Evolutionary conservation across 2,888 invertebrate genomes (phyloP).

Genomic region (Ophonus ardosiacus): DNA sequence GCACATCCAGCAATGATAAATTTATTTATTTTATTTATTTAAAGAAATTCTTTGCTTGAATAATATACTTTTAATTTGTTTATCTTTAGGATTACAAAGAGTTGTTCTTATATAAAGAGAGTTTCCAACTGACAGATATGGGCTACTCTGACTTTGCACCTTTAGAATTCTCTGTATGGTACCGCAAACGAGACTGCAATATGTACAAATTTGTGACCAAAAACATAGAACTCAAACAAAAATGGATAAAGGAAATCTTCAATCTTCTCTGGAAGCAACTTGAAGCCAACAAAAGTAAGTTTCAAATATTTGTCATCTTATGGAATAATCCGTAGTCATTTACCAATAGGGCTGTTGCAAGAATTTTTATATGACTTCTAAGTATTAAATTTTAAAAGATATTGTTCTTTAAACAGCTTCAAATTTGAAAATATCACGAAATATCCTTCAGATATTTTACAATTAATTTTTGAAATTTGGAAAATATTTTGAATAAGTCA

Average conservation of each 20-base stretch:
- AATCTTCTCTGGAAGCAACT: slow-evolving; percentile 55
- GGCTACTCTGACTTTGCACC: slow-evolving; percentile 63
- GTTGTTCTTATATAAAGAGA: slow-evolving; percentile 69
- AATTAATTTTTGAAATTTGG: no score
- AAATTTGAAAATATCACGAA: no score
- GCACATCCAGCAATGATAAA: no score
- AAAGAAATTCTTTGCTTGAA: no score
- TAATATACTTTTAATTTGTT: slow-evolving; percentile 40
- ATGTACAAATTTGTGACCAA: slow-evolving; percentile 40
- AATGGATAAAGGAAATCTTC: slow-evolving; percentile 50
- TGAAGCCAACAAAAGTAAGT: slow-evolving; percentile 53
- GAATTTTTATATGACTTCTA: no score
- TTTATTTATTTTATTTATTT: background rate
- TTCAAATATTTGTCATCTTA: background rate
- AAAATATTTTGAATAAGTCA: no score
- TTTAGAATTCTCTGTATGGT: slow-evolving; percentile 64
- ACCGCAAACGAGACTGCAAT: slow-evolving; percentile 64
- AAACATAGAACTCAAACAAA: slow-evolving; percentile 19
- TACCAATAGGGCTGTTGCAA: no score
- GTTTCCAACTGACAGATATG: slow-evolving; percentile 69
- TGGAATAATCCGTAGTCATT: no score
- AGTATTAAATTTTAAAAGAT: no score
- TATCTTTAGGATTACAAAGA: slow-evolving; percentile 69
- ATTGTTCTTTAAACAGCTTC: no score
- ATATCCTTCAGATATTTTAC: no score